These are phyloP conservation scores for Hesperophylax magnus DNA, from an alignment of 1,140 invertebrate genomes.

Conservation along the genomic window DNA sequence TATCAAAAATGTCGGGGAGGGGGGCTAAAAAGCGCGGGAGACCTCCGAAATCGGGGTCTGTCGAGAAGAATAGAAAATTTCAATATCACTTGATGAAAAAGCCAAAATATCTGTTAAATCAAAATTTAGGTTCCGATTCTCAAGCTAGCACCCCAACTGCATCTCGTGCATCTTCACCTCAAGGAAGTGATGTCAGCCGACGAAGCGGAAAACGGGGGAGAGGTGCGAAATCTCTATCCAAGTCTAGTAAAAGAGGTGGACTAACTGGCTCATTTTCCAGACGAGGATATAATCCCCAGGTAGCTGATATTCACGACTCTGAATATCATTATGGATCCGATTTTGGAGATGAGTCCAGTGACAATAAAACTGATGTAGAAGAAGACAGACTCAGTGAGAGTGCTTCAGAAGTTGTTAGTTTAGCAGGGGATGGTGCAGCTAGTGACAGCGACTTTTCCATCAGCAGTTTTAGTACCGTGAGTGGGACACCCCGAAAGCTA, in stretches of 20 bases:
- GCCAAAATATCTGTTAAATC: conserved; percentile 87
- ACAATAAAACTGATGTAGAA: conserved; percentile 81
- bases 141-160: conserved; percentile 83
- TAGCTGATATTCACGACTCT: conserved; percentile 83
- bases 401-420: conserved; percentile 76
- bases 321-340: conserved; percentile 93
- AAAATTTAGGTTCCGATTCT: conserved; percentile 77
- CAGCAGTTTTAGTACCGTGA: conserved; percentile 82
- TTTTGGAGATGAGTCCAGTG: conserved; percentile 88
- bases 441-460: conserved; percentile 89
- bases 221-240: conserved; percentile 72
- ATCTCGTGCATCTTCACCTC: conserved; percentile 82
- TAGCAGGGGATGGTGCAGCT: conserved; percentile 74
- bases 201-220: conserved; percentile 73
- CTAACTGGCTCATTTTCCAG: conserved; percentile 72
- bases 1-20: conserved; percentile 82
- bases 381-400: conserved; percentile 81
- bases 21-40: conserved; percentile 89
- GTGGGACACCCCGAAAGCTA: conserved; percentile 74
- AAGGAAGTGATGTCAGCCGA: conserved; percentile 78
- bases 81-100: conserved; percentile 92
- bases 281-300: conserved; percentile 80
- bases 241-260: conserved; percentile 73
- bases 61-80: conserved; percentile 87
- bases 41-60: conserved; percentile 88